phyloP scores from a whole-genome alignment of 1,140 invertebrate species.

The Zaprionus lachaisei region DNA sequence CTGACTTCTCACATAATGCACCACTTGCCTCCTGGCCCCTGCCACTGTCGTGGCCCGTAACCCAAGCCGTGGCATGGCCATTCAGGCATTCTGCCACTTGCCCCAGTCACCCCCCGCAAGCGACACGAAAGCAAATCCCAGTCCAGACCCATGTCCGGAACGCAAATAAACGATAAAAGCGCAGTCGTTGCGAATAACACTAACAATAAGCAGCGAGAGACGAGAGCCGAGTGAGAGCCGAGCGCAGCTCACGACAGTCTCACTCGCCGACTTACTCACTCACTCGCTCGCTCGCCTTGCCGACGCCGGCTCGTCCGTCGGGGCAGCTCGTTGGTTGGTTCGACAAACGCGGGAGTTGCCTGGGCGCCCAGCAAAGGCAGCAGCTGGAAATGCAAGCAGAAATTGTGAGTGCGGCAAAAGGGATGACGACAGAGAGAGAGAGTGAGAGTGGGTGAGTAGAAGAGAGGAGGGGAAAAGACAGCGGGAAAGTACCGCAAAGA shows the following conservation, averaged over 20 bases:
- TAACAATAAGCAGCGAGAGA: constrained; percentile 76
- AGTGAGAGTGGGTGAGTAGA: constrained; percentile 2
- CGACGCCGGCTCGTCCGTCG: constrained; percentile 58
- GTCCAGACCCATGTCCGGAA: constrained; percentile 50
- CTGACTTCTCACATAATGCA: constrained; percentile 39
- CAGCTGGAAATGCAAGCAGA: constrained; percentile 23
- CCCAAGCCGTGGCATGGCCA: constrained; percentile 3
- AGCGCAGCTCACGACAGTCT: constrained; percentile 25
- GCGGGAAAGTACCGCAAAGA: constrained; percentile 11
- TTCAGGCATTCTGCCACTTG: constrained; percentile 38
- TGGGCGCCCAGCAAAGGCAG: constrained; percentile 68
- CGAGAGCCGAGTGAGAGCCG: constrained; percentile 5
- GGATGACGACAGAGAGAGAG: constrained; percentile 15
- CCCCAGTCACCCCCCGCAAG: constrained; percentile 35
- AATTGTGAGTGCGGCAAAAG: constrained; percentile 45
- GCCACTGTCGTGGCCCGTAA: neutral
- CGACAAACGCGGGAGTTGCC: constrained; percentile 81
- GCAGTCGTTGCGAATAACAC: constrained; percentile 77
- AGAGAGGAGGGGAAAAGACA: neutral
- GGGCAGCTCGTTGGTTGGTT: constrained; percentile 64
- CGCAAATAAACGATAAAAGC: constrained; percentile 82
- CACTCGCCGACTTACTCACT: constrained; percentile 48
- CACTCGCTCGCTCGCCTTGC: constrained; percentile 33
- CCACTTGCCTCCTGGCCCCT: constrained; percentile 22
- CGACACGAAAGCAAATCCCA: constrained; percentile 47